Conservation (phyloP, 2,888 invertebrate species). For the Limnephilus auricula region DNA sequence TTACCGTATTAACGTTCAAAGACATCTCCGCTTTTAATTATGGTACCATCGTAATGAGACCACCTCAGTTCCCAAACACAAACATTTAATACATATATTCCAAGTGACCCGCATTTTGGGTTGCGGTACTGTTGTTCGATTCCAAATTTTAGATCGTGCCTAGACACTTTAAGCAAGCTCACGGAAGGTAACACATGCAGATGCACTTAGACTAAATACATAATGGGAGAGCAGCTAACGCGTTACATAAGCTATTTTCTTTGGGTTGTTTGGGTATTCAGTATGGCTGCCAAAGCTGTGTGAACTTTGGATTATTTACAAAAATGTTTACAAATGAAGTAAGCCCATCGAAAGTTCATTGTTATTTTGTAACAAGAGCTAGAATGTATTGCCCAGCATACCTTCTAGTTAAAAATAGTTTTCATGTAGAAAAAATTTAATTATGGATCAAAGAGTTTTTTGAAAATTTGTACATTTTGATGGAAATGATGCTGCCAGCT, state of each 20-base stretch:
- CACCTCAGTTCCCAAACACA: not conserved
- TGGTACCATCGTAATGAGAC: not conserved
- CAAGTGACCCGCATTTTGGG: constrained; percentile 9
- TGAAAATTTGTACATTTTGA: no score
- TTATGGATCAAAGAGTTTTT: no score
- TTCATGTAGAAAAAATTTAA: no score
- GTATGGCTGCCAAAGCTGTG: not conserved
- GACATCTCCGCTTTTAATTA: not conserved
- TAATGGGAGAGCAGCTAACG: not conserved
- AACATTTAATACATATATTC: not conserved
- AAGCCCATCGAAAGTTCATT: not conserved
- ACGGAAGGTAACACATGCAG: constrained; percentile 2
- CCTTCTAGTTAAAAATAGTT: no score
- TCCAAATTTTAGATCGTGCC: not conserved
- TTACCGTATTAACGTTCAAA: not conserved
- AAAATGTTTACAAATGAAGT: not conserved
- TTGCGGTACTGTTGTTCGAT: constrained; percentile 6
- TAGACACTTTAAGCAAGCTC: not conserved
- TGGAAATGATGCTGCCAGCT: no score
- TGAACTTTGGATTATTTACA: not conserved
- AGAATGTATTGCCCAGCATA: no score
- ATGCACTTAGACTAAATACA: not conserved
- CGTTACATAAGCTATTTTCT: not conserved
- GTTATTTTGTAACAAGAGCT: no score
- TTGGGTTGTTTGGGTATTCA: not conserved